Conservation (phyloP, 2,888 invertebrate genomes). For the Dasysyrphus albostriatus region DNA sequence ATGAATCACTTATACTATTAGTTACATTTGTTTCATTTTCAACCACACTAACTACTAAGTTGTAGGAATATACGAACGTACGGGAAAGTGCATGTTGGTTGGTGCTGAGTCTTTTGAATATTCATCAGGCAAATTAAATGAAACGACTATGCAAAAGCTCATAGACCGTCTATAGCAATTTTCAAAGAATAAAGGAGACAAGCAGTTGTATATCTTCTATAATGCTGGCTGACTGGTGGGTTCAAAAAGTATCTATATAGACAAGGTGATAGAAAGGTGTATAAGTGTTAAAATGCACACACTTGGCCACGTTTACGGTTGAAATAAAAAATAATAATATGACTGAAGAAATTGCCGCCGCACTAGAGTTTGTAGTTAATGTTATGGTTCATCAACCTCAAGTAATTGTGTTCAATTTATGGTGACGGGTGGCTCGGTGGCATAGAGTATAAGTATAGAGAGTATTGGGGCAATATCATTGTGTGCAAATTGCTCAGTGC, state of each 20-base stretch:
- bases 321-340: not conserved
- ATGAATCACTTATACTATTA: conserved; percentile 37
- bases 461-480: not conserved
- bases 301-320: conserved; percentile 65
- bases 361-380: conserved; percentile 46
- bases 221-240: conserved; percentile 11
- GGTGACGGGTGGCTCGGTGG: conserved; percentile 17
- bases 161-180: not conserved
- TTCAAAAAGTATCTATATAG: conserved; percentile 16
- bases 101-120: conserved; percentile 49
- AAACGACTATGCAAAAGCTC: conserved; percentile 30
- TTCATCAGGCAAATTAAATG: conserved; percentile 67
- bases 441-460: not conserved
- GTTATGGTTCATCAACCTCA: conserved; percentile 65
- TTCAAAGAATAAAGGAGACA: conserved; percentile 25
- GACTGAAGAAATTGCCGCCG: conserved; percentile 34
- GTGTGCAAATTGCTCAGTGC: not conserved
- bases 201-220: conserved; percentile 30
- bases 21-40: conserved; percentile 30
- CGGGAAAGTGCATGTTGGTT: conserved; percentile 47
- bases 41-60: conserved; percentile 11
- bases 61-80: not conserved
- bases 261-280: conserved; percentile 36
- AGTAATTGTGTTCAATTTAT: conserved; percentile 61
- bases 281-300: conserved; percentile 52